Base-by-base conservation (phyloP, 2,888 invertebrate species). In the Athalia rosae region DNA sequence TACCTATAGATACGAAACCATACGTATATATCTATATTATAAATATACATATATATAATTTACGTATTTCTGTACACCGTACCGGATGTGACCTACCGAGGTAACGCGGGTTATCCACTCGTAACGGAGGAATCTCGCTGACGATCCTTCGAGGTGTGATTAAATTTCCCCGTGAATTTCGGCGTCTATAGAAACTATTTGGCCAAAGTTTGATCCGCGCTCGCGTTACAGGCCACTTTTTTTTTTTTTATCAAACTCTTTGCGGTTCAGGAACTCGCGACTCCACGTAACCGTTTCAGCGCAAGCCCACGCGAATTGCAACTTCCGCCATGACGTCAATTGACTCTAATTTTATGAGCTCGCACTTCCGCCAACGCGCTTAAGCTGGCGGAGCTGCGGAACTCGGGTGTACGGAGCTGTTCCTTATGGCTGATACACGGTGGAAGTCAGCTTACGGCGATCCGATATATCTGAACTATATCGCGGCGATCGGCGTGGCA, bases 331-430 rank as follows among this genome's bases (percentile, higher is more conserved):
- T 71, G 71, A 71, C 71, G 71, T 45, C 56, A 71, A 71, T 71
- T 71, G 71, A n/a, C 71, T 71, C 71, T 82, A 84, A 82, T 84
- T 84, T 83, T 82, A 84, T 83, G 80, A 81, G 78, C 82, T 81
- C 81, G 80, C 81, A 84, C 79, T 80, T 79, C 81, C 78, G 78
- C 74, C 61, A 59, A 8, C 7, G 28, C 28, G 28, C 28, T 28
- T 28, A 28, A 28, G 28, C 28, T 28, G 28, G 28, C 4, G 43
- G 48, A 62, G 74, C 5, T 48, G 6, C 11, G 74, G 47, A 74
- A 74, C 61, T 58, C 71, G 0, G 28, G 28, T 28, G 28, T 28
- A 2, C 28, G 28, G 28, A 28, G 28, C 28, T 28, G 28, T 28
- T 28, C 28, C 2, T 28, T 28, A 28, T 28, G 28, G 28, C 28